Conservation (phyloP, 1,140 invertebrate species). For the Bombus consobrinus region DNA sequence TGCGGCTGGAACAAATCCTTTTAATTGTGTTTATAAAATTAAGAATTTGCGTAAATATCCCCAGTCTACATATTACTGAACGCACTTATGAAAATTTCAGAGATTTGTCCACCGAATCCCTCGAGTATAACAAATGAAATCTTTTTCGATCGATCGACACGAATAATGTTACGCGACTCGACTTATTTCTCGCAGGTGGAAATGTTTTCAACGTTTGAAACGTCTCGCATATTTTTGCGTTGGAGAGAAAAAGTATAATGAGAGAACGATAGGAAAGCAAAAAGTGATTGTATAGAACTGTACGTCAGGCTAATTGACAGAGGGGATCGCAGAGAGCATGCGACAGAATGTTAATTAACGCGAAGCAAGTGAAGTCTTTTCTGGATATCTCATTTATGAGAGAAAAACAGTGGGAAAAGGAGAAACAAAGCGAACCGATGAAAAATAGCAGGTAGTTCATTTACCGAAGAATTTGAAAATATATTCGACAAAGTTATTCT, state of each 20-base stretch:
- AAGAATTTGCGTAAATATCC: no score
- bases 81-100: no score
- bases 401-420: not conserved
- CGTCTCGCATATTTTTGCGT: not conserved
- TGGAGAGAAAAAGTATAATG: not conserved
- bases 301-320: constrained; percentile 12
- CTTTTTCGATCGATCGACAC: not conserved
- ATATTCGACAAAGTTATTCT: not conserved
- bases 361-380: not conserved
- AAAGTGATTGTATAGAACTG: not conserved
- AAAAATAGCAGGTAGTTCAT: not conserved
- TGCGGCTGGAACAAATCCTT: no score
- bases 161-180: not conserved
- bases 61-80: no score
- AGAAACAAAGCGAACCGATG: not conserved
- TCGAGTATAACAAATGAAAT: not conserved
- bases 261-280: not conserved
- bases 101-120: no score
- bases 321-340: not conserved
- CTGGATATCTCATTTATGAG: not conserved
- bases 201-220: not conserved
- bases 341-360: constrained; percentile 23
- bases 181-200: not conserved
- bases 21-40: no score
- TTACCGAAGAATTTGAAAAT: not conserved